Base-by-base conservation (phyloP, 2,113 vertebrate species). In the Phainopepla nitens region DNA sequence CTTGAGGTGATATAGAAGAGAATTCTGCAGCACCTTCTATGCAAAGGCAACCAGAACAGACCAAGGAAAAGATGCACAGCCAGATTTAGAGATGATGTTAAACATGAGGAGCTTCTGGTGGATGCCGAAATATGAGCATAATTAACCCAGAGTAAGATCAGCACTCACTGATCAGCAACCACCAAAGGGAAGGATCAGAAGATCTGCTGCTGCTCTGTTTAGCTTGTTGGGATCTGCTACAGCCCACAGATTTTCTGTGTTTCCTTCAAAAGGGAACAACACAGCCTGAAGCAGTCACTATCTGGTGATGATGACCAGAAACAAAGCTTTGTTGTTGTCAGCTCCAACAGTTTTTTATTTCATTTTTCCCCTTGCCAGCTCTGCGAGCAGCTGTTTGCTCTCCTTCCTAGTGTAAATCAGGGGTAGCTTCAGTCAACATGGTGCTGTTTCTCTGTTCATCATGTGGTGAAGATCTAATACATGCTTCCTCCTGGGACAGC, bases 221-320 rank as follows among this genome's bases (percentile, higher is more conserved):
- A 60, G 28, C 45, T 64, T 86, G 31, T 45, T 91, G 85, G 77
- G 60, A 50, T 82, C 45, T 92, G 44, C 24, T 78, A 44, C 28
- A 60, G 39, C 44, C 83, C 7, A 1, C 39, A 39, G 56, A 64
- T 31, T 14, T 12, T 42, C 2, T 68, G 61, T 65, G 44, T 45
- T 91, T 53, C 92, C 83, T 91, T 96, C 87, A 90, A 93, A 97
- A 96, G 18, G 22, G 47, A 28, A 93, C 28, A 96, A n/a, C 20
- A 41, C 36, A 96, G 24, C 60, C 92, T 90, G 73, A 91, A 95
- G 75, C 85, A 53, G 31, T 72, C 90, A 2, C 89, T 95, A 47
- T 92, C 69, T 94, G 54, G 73, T 93, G 93, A 45, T 65, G 84
- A 47, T 83, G 92, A 97, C 91, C 88, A 92, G 71, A 96, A 96